Evolutionary conservation across 2,113 vertebrate species (phyloP), one percentile per base, ranked within the genome.

Genomic region (Mugil cephalus): DNA sequence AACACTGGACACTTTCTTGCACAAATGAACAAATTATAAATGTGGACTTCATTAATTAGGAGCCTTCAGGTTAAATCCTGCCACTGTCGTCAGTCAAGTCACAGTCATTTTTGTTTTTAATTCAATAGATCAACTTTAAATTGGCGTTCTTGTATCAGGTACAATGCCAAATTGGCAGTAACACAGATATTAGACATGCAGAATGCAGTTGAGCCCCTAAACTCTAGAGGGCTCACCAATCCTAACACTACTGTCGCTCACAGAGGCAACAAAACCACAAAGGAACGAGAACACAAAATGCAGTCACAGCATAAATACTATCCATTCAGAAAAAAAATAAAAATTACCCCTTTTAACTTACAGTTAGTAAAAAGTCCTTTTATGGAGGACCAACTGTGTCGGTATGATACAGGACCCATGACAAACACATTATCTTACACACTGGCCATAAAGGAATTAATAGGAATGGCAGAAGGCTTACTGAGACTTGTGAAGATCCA

Each of bases 211-310:
- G 10, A 6, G 21, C 3, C 50, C 7, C 10, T 10, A 34, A 30
- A 61, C 76, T 66, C 54, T 66, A 74, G 75, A 24, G 69, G 69
- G 59, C 75, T 73, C 80, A 73, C 43, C 39, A 40, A 17, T 10
- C 51, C 58, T 47, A 47, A 73, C 10, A 52, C 45, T 63, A 11
- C 48, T n/a, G 19, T 60, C 6, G n/a, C 15, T 13, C 10, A 50
- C n/a, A 42, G 4, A 15, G 13, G 7, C 24, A 43, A 35, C n/a
- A 52, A 52, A 76, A 24, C 14, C 35, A 59, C 10, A 42, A 14
- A 6, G 5, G 21, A 8, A 36, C 36, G n/a, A 54, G 9, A 4
- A 4, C 11, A 13, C 8, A 47, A 18, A 47, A 19, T 53, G 10
- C 10, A 15, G 54, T 14, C 15, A 53, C 17, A 15, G 24, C 14